Conservation (phyloP, 2,113 vertebrate genomes). For the Scartelaos histophorus region DNA sequence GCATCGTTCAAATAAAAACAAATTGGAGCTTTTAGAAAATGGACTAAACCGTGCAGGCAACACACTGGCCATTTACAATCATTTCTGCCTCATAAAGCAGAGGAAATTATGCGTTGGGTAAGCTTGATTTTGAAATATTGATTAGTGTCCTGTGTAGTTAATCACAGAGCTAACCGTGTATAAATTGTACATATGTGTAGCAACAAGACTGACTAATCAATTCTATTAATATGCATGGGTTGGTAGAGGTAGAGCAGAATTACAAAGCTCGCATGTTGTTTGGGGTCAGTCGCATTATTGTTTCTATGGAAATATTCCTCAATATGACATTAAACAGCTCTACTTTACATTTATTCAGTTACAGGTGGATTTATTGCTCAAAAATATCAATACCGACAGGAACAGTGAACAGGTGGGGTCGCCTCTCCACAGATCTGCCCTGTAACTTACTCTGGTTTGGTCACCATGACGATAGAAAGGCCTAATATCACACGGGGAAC, state of each 20-base stretch:
- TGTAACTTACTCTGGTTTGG: too few relatives aligned
- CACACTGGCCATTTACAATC: conserved; percentile 44
- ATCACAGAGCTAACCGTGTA: conserved; percentile 36
- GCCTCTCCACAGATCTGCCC: too few relatives aligned
- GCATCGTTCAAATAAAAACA: conserved; percentile 44
- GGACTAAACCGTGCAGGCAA: conserved; percentile 22
- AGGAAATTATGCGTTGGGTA: conserved; percentile 54
- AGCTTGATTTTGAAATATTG: conserved; percentile 60
- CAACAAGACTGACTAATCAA: conserved; percentile 23
- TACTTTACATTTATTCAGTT: too few relatives aligned
- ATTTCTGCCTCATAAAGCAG: conserved; percentile 46
- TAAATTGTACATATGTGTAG: conserved; percentile 31
- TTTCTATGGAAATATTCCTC: too few relatives aligned
- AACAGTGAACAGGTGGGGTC: too few relatives aligned
- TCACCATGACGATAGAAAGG: too few relatives aligned
- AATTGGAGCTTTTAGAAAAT: conserved; percentile 47
- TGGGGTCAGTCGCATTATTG: too few relatives aligned
- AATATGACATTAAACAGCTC: too few relatives aligned
- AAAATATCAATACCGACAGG: too few relatives aligned
- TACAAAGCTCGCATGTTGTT: neutral
- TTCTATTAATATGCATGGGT: conserved; percentile 22
- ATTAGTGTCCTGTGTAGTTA: conserved; percentile 41
- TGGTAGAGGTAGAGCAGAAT: neutral
- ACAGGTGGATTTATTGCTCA: too few relatives aligned
- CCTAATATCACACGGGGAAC: too few relatives aligned